Evolutionary conservation across 2,888 invertebrate genomes (phyloP).

Genomic region (Polyommatus icarus): DNA sequence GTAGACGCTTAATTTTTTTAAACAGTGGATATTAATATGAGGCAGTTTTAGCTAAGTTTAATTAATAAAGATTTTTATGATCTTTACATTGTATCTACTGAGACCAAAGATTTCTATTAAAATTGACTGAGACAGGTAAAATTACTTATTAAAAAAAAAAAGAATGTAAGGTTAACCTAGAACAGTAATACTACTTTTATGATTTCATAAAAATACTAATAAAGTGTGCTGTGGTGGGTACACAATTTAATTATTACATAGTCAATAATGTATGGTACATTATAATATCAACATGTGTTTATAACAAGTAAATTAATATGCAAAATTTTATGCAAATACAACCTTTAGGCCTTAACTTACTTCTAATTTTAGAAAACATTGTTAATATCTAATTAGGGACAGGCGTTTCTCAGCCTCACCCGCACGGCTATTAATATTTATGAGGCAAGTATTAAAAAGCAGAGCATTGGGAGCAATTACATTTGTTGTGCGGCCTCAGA

Average conservation of each 20-base stretch:
- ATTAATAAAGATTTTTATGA: neutral
- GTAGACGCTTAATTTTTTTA: neutral
- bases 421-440: neutral
- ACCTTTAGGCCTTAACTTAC: neutral
- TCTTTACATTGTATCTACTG: neutral
- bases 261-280: no score
- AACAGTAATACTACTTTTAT: no score
- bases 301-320: neutral
- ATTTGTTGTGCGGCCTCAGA: constrained; percentile 25
- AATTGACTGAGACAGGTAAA: no score
- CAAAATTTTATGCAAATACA: neutral
- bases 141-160: no score
- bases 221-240: neutral
- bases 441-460: constrained; percentile 26
- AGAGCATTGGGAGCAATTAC: constrained; percentile 11
- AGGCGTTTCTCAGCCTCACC: constrained; percentile 12
- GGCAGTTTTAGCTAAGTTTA: neutral
- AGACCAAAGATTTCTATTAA: no score
- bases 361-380: constrained; percentile 3
- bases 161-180: no score
- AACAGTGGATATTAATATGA: neutral
- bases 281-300: no score
- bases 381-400: neutral
- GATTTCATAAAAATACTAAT: neutral
- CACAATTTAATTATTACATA: neutral